Base-by-base conservation (phyloP, 2,888 invertebrate genomes). In the Adelphocoris suturalis region DNA sequence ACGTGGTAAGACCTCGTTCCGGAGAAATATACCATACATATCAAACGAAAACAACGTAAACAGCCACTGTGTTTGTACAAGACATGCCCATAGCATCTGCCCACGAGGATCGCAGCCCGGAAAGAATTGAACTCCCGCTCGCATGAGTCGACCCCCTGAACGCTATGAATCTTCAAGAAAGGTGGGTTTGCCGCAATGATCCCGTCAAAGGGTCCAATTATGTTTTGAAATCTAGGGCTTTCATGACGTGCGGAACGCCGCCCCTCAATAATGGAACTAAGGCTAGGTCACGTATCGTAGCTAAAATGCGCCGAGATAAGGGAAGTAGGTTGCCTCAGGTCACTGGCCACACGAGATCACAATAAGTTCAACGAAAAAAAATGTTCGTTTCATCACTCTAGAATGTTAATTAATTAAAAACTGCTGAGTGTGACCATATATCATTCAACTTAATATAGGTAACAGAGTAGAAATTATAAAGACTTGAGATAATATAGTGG, bases 281-380 rank as follows among this genome's bases (percentile, higher is more conserved):
- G 78, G 78, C 78, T 16, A 78, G 28, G 78, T 78, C 78, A 78
- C 78, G 78, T 78, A 46, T 78, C 37, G 78, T 78, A 78, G 78
- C 46, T 78, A 46, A 46, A 78, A 78, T 78, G 47, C 46, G 3
- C 46, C 78, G 78, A 78, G 78, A 78, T 78, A 78, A 78, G 78
- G 46, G 78, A 78, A 78, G 78, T 78, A 78, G 78, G 78, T 78
- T 78, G 78, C 37, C 47, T 9, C 23, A 46, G 37, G 37, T 19
- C 37, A 19, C 47, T 47, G 28, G 9, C 9, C 16, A 14, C 78
- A 37, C 78, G 78, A 37, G 78, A 78, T 46, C 78, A 46, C 78
- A 78, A 78, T 76, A 46, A 78, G 78, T 78, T 47, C 19, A 9
- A 78, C 3, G 78, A 78, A 46, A 78, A 37, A 47, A 78, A 68